phyloP scores from a whole-genome alignment of 2,113 vertebrate genomes.

The Alligator sinensis region DNA sequence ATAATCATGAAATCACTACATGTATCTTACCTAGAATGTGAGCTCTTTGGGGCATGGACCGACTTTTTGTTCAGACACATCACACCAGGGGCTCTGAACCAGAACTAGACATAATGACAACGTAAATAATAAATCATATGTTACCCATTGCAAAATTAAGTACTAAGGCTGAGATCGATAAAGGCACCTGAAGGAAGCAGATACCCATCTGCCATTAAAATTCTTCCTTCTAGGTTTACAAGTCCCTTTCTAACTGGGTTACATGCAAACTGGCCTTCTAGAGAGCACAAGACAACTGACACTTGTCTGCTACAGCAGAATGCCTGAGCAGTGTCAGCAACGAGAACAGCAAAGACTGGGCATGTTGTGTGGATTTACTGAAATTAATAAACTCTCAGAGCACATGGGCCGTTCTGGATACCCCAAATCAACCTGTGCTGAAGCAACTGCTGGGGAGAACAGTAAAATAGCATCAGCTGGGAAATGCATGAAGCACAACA shows the following conservation, averaged over 20 bases:
- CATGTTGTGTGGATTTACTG: background rate
- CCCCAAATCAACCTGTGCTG: background rate
- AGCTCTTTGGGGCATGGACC: background rate
- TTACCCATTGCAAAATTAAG: background rate
- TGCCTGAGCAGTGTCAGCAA: background rate
- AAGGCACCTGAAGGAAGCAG: background rate
- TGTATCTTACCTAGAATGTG: rapidly evolving
- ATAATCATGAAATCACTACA: background rate
- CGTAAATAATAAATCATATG: background rate
- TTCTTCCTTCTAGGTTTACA: background rate
- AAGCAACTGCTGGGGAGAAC: background rate
- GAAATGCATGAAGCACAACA: background rate
- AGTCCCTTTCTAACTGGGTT: background rate
- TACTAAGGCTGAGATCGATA: background rate
- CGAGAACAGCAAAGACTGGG: background rate
- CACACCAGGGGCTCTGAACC: no score
- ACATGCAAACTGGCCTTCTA: background rate
- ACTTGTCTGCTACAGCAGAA: background rate
- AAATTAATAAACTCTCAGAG: background rate
- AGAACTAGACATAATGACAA: no score
- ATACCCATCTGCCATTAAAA: background rate
- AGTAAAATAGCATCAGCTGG: background rate
- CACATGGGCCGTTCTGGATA: background rate
- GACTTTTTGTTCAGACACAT: background rate
- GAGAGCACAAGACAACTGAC: background rate